These are phyloP conservation scores for Tigriopus californicus DNA, from an alignment of 2,888 invertebrate genomes.

Conservation along the genomic window DNA sequence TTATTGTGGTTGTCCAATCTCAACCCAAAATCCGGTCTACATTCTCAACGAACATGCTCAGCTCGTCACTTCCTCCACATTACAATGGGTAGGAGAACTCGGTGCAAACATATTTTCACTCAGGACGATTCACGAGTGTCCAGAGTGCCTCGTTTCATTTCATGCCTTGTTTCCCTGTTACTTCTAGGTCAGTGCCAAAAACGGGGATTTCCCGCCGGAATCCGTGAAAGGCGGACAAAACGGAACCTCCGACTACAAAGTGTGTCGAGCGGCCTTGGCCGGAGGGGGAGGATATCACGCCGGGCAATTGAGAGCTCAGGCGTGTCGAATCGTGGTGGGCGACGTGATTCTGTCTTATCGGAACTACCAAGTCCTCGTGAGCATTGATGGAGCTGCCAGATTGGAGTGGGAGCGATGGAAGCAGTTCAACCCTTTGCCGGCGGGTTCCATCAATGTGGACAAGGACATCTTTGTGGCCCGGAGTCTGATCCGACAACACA, in stretches of 20 bases:
- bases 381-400: not conserved
- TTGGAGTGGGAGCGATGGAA: conserved; percentile 7
- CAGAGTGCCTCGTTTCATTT: not conserved
- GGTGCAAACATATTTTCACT: not conserved
- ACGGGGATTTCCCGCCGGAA: not conserved
- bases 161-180: not conserved
- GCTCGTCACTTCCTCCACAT: conserved; percentile 5
- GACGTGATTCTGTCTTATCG: not conserved
- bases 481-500: not conserved
- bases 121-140: not conserved
- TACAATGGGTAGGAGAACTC: conserved; percentile 1
- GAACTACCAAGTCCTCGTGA: conserved; percentile 8
- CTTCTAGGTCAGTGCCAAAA: not conserved
- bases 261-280: not conserved
- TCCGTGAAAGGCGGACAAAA: not conserved
- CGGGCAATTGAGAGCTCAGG: not conserved
- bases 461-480: conserved; percentile 9
- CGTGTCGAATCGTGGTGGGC: not conserved
- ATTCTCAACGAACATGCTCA: conserved; percentile 9
- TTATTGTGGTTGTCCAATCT: no score
- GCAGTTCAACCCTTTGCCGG: not conserved
- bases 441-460: not conserved
- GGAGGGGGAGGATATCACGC: not conserved
- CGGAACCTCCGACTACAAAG: not conserved
- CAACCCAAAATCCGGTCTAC: conserved; percentile 1